Base-by-base conservation (phyloP, 2,888 invertebrate genomes). In the Busseola fusca region DNA sequence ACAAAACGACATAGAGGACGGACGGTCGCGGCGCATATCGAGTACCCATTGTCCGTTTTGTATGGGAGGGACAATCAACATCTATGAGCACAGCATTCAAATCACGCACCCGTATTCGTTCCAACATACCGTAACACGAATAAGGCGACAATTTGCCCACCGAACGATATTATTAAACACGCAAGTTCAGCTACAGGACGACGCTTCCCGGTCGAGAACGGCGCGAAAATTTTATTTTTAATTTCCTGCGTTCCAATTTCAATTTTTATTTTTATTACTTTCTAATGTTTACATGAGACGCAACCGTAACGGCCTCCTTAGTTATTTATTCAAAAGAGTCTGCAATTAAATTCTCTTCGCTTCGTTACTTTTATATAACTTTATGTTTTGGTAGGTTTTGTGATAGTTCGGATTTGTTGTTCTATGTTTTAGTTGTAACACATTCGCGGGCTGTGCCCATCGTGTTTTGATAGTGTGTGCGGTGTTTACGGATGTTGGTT, bases 41-140 rank as follows among this genome's bases (percentile, higher is more conserved):
- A 94, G 88, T 88, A 87, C 79, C 90, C 82, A 94, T 95, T 95
- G 95, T 94, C 86, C 89, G 86, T 86, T 90, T 90, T 92, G 91
- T 92, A 91, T 89, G 89, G 89, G 74, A 85, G 83, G 87, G 87
- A 88, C 93, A 91, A 91, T 91, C 91, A 89, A 91, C 91, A 91
- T 88, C 87, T 89, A 90, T 87, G 88, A 84, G 80, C 81, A 86
- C 80, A 85, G 85, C 86, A 95, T 94, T 94, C 95, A 82, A 84
- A 92, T 91, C 94, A 94, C 94, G 94, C 89, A 83, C 81, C 83
- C 87, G 95, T 95, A 95, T 95, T 93, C 92, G 91, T 93, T 94
- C 93, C 95, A 92, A 93, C 95, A 92, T 94, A 95, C 95, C 95
- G 95, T 95, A 94, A 91, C 87, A 92, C 92, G 87, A 92, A 93